Base-by-base conservation (phyloP, 2,888 invertebrate species). In the Marronus borbonicus region DNA sequence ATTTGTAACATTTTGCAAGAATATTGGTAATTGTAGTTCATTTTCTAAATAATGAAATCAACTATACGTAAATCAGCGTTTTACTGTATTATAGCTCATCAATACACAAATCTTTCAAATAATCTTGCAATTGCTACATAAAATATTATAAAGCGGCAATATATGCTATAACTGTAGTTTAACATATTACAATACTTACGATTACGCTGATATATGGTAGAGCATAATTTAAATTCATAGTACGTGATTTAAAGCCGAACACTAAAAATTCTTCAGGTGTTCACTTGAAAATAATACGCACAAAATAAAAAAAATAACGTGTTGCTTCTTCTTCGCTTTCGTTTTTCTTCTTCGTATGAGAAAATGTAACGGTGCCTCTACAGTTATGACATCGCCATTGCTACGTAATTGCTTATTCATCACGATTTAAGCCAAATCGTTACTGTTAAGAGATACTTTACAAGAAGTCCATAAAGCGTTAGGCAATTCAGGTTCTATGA, bases 261-360 rank as follows among this genome's bases (percentile, higher is more conserved):
- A 69, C 50, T 69, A 69, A 69, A 69, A 69, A 69, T 69, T 69
- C 69, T 50, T 52, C 24, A 31, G 14, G 28, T 52, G 69, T 69
- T 69, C 52, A 31, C 69, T 69, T 44, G 49, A 50, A 52, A 50
- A 69, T 44, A 69, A 69, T 44, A 70, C 8, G 55, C 49, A 50
- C 69, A 50, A 36, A 70, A 55, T n/a, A 55, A 55, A 70, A 70
- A 55, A 36, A 31, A 70, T 52, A 70, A 55, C 28, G 58, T 36
- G 58, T 70, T 28, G 3, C 49, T n/a, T 36, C 70, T 58, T 70
- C 36, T 70, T 70, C 17, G 8, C 31, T 31, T 36, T 14, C 10
- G 31, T 36, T 28, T 52, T 39, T 66, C 49, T 24, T 50, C n/a
- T 49, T 24, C 17, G 52, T 17, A 50, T 17, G 58, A 70, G 20